Evolutionary conservation across 2,888 invertebrate genomes (phyloP).

Genomic region (Azorinus chamasolen): DNA sequence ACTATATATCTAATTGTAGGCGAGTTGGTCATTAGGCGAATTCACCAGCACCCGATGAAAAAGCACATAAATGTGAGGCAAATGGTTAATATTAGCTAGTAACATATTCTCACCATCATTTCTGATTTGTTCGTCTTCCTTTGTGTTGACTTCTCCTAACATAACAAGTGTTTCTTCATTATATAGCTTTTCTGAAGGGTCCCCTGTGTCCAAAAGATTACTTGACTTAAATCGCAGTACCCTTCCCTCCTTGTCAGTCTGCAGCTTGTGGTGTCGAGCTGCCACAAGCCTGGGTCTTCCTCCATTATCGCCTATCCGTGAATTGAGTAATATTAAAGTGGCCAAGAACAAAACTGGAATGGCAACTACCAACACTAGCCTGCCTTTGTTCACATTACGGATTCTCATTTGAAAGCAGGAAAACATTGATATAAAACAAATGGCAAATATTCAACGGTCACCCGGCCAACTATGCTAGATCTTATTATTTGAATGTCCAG

Average conservation of each 20-base stretch:
- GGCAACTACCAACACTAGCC: conserved; percentile 11
- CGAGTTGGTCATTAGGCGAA: too few species aligned
- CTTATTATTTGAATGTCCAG: too few species aligned
- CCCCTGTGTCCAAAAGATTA: conserved; percentile 20
- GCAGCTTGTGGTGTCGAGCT: conserved; percentile 16
- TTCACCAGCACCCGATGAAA: too few species aligned
- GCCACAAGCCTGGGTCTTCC: conserved; percentile 3
- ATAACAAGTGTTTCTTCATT: conserved; percentile 64
- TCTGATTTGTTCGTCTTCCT: conserved; percentile 81
- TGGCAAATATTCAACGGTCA: too few species aligned
- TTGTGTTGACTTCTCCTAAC: conserved; percentile 74
- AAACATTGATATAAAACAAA: background rate
- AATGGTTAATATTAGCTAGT: too few species aligned
- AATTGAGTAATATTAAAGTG: conserved; percentile 41
- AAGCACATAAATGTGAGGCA: too few species aligned
- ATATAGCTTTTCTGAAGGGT: conserved; percentile 53
- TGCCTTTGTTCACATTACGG: conserved; percentile 17
- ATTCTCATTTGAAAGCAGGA: conserved; percentile 9
- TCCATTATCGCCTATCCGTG: conserved; percentile 11
- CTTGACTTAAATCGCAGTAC: conserved; percentile 22
- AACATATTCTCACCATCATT: conserved; percentile 90
- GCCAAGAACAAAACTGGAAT: conserved; percentile 44
- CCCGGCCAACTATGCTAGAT: too few species aligned
- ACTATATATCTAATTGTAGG: too few species aligned
- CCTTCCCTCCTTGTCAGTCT: conserved; percentile 5